A percentile compares a stretch with the other conserved stretches of the same genome.
Conservation (phyloP, 1,140 invertebrate genomes). For the Drosophila pectinifera region DNA sequence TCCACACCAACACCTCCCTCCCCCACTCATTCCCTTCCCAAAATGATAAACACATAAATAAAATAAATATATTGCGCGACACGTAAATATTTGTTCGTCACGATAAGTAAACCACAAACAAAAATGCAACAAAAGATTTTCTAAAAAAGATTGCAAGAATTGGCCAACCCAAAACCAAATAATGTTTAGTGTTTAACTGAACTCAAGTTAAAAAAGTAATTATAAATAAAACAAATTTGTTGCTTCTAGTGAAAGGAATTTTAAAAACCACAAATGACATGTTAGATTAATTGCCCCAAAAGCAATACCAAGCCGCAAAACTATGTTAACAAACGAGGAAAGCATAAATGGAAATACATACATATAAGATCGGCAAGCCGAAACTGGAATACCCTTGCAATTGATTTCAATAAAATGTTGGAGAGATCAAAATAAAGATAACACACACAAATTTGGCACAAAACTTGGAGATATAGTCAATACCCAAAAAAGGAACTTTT, state of each 20-base stretch:
- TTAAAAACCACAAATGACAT: conserved; percentile 59
- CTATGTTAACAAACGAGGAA: conserved; percentile 41
- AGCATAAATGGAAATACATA: conserved; percentile 22
- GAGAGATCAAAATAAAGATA: background rate
- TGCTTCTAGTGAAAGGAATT: conserved; percentile 70
- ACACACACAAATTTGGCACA: background rate
- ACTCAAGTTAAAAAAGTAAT: conserved; percentile 39
- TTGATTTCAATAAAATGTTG: background rate
- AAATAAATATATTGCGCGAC: conserved; percentile 59
- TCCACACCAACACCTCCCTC: background rate
- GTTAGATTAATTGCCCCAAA: conserved; percentile 12
- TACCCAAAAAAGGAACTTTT: background rate
- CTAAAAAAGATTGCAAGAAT: conserved; percentile 57
- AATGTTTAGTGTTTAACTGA: conserved; percentile 66
- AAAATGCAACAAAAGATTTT: conserved; percentile 53
- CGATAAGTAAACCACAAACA: conserved; percentile 35
- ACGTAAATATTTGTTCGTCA: conserved; percentile 63
- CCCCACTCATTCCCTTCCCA: conserved; percentile 10
- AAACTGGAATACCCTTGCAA: conserved; percentile 46
- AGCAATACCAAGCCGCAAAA: conserved; percentile 31
- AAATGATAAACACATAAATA: conserved; percentile 11
- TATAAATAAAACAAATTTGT: conserved; percentile 56
- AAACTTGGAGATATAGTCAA: background rate
- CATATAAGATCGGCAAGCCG: conserved; percentile 28
- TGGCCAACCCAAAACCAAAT: conserved; percentile 45